Percentiles rank a stretch among this genome's conserved stretches.
These are phyloP conservation scores for Sarcoramphus papa DNA, from an alignment of 2,797 vertebrate genomes.

Conservation along the genomic window DNA sequence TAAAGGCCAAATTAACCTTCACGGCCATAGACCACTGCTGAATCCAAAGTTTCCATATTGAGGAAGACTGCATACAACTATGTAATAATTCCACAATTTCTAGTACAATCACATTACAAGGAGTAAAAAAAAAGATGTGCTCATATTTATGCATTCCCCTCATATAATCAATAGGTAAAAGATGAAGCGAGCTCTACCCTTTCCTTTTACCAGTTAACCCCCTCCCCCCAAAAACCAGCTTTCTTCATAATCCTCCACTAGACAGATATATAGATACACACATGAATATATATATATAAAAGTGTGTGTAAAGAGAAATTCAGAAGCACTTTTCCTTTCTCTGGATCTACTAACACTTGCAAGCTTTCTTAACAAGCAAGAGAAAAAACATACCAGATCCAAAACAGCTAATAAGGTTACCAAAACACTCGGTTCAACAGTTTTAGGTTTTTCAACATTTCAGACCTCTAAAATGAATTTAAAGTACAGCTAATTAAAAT, in stretches of 20 bases:
- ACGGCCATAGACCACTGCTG: not conserved
- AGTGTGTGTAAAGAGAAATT: not conserved
- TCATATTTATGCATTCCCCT: not conserved
- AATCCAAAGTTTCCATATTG: not conserved
- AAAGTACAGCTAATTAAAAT: not conserved
- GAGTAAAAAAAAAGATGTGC: not conserved
- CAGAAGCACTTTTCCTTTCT: not conserved
- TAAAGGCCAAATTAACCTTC: not conserved
- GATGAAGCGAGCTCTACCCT: not conserved
- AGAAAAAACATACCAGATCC: not conserved
- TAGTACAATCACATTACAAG: not conserved
- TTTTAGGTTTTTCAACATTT: not conserved
- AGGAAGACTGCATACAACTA: not conserved
- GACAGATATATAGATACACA: not conserved
- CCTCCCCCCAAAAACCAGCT: accelerated
- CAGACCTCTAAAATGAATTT: not conserved
- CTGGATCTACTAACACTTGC: not conserved
- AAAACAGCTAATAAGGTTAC: not conserved
- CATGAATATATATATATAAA: not conserved
- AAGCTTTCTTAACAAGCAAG: not conserved
- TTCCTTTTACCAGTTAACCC: not conserved
- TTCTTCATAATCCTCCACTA: not conserved
- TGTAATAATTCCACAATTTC: not conserved
- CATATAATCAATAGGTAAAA: not conserved
- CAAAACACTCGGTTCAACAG: not conserved